Evolutionary conservation across 2,113 vertebrate genomes (phyloP).

Genomic region (Vulpes vulpes): DNA sequence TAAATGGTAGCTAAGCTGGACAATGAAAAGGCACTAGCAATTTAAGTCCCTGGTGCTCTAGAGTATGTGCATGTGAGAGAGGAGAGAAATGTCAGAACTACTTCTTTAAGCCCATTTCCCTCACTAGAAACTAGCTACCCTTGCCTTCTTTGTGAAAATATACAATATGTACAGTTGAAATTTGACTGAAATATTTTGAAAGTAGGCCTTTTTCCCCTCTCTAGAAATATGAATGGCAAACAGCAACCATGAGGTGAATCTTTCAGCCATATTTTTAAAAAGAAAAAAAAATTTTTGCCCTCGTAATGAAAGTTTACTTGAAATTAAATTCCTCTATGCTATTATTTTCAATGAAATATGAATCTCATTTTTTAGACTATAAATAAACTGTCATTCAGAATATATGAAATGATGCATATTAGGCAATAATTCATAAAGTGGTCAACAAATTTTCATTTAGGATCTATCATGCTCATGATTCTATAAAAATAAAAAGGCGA

Average conservation of each 20-base stretch:
- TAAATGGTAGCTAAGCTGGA: background rate
- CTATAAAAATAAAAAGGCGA: constrained; percentile 38
- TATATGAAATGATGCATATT: constrained; percentile 46
- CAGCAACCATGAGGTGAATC: background rate
- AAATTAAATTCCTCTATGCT: constrained; percentile 37
- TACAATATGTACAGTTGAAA: background rate
- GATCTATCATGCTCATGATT: background rate
- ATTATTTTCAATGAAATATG: constrained; percentile 15
- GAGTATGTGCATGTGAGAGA: background rate
- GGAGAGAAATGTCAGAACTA: background rate
- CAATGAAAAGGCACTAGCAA: background rate
- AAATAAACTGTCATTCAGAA: constrained; percentile 54
- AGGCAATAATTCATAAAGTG: constrained; percentile 48
- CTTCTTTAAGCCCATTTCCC: background rate
- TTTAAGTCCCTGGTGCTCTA: background rate
- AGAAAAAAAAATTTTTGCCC: background rate
- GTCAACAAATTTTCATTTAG: constrained; percentile 42
- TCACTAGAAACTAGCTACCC: background rate
- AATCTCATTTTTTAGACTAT: constrained; percentile 23
- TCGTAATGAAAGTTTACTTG: constrained; percentile 29
- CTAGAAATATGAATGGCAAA: constrained; percentile 18
- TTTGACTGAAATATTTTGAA: constrained; percentile 54
- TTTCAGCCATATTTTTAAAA: background rate
- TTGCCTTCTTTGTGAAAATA: constrained; percentile 13
- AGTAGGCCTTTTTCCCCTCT: background rate